Conservation (phyloP, 2,888 invertebrate genomes). For the Melipona beecheii region DNA sequence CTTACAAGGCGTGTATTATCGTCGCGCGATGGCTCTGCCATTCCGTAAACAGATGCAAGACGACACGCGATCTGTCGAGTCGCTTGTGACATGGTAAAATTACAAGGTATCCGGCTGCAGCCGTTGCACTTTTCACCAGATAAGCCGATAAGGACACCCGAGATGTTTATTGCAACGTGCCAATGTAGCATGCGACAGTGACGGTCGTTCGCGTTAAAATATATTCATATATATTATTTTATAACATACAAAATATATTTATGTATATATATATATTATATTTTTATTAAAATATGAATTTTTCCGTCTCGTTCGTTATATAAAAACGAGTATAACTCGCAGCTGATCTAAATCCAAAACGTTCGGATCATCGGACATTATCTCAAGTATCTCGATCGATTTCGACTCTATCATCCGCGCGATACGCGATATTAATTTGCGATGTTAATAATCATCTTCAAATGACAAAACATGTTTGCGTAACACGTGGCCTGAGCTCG, state of each 20-base stretch:
- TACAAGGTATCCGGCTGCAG: neutral
- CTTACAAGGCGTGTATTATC: slow-evolving; percentile 54
- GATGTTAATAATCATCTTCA: neutral
- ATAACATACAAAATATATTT: too few relatives aligned
- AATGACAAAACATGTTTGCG: slow-evolving; percentile 13
- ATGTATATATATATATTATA: too few relatives aligned
- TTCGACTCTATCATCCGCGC: neutral
- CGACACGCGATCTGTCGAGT: slow-evolving; percentile 40
- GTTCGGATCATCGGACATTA: neutral
- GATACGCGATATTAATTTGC: slow-evolving; percentile 12
- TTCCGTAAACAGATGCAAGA: slow-evolving; percentile 48
- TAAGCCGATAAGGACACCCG: neutral
- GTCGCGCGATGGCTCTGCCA: slow-evolving; percentile 1
- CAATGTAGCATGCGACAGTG: neutral
- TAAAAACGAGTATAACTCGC: neutral
- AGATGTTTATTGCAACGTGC: neutral
- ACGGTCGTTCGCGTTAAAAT: too few relatives aligned
- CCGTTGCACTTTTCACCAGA: neutral
- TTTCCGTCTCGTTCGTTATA: too few relatives aligned
- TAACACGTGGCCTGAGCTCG: neutral
- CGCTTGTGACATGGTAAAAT: slow-evolving; percentile 35
- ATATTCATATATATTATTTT: too few relatives aligned
- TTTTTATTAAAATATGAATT: too few relatives aligned
- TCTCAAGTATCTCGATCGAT: slow-evolving; percentile 5
- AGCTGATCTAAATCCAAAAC: neutral